Percentiles rank a stretch among this genome's conserved stretches.
phyloP scores from a whole-genome alignment of 2,797 vertebrate species.

The Clarias fuscus region DNA sequence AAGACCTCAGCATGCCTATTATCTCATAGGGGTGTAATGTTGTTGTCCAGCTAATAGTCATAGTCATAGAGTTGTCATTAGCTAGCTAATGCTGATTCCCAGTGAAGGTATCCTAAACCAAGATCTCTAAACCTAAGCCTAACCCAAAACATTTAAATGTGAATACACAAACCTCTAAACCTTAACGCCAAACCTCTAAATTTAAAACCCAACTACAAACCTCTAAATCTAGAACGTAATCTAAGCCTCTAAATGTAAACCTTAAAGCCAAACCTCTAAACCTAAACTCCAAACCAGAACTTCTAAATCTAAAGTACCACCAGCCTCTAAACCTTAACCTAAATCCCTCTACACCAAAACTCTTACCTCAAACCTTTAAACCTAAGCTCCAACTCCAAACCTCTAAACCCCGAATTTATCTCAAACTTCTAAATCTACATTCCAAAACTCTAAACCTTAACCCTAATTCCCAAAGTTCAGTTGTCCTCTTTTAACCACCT shows the following conservation, averaged over 20 bases:
- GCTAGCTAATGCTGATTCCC: background rate
- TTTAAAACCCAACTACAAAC: background rate
- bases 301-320: background rate
- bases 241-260: background rate
- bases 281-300: background rate
- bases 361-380: background rate
- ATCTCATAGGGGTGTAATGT: background rate
- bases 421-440: background rate
- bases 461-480: background rate
- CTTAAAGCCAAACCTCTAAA: background rate
- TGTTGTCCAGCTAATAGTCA: background rate
- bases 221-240: background rate
- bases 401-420: background rate
- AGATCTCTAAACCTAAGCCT: too few relatives aligned
- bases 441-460: background rate
- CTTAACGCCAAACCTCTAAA: background rate
- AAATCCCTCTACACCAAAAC: too few relatives aligned
- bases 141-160: background rate
- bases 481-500: background rate
- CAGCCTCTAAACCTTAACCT: background rate
- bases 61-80: background rate
- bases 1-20: background rate
- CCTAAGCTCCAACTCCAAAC: background rate
- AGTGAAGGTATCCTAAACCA: background rate
- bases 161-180: background rate